Base-by-base conservation (phyloP, 2,888 invertebrate species). In the Ditula angustiorana region DNA sequence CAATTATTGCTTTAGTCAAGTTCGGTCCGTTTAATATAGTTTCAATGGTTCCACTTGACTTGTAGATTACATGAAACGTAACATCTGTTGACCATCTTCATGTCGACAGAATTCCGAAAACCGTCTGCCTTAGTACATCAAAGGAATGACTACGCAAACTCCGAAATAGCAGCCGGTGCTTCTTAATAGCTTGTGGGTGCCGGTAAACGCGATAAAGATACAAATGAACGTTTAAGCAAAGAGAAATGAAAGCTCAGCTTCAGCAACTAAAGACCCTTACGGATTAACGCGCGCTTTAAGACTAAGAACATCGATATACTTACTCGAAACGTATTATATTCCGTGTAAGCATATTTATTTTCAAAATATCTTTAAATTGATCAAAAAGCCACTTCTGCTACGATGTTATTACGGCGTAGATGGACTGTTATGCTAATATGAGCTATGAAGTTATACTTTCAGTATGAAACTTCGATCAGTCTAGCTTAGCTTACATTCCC, bases 21-120 rank as follows among this genome's bases (percentile, higher is more conserved):
- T 37, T 37, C 7, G 16, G 5, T 21, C 21, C 11, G 2, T 52
- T 50, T 19, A 44, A 44, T 58, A 30, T 63, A 61, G 50, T 33
- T 67, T 56, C 55, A 62, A 67, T 63, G 46, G 55, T 37, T 59
- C 61, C 67, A 63, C 62, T 72, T 64, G 65, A 55, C 57, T 53
- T 63, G 37, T 66, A 49, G 57, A 70, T 61, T 61, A 68, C 70
- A 68, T 74, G 55, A 72, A 72, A 66, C 53, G 69, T 64, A 67
- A 67, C 58, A 68, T 62, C 67, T 61, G 69, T 37, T 58, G 50
- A 49, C 66, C 66, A 61, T 67, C 47, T 49, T 66, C 62, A 55
- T 50, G 62, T 52, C 61, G 60, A 50, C 60, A 30, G 58, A 58
- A 63, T 67, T 67, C 65, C 65, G 68, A 75, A 71, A 66, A 67